phyloP scores from a whole-genome alignment of 2,113 vertebrate species.

The Scalopus aquaticus region DNA sequence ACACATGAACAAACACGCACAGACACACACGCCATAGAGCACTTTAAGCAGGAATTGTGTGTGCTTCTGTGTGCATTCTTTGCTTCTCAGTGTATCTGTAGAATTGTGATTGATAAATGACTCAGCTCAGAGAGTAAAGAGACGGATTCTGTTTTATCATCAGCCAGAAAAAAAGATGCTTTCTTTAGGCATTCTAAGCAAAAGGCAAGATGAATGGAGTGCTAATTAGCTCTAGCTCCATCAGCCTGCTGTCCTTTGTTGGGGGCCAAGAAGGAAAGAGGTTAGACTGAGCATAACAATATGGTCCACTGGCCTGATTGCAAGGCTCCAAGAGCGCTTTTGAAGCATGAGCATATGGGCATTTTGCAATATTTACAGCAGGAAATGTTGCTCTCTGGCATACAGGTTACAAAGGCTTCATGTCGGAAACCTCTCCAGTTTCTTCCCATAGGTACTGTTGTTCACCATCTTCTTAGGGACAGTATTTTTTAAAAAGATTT shows the following conservation, averaged over 20 bases:
- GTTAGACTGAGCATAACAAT: constrained; percentile 64
- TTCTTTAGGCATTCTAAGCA: constrained; percentile 63
- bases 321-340: constrained; percentile 57
- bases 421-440: constrained; percentile 12
- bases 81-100: constrained; percentile 22
- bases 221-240: constrained; percentile 64
- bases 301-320: constrained; percentile 72
- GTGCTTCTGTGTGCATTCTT: not conserved
- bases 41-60: not conserved
- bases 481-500: constrained; percentile 13
- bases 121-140: constrained; percentile 48
- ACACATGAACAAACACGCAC: not conserved
- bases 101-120: constrained; percentile 53
- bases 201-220: constrained; percentile 58
- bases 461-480: not conserved
- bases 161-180: constrained; percentile 31
- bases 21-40: not conserved
- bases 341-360: constrained; percentile 69
- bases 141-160: constrained; percentile 53
- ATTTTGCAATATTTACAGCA: constrained; percentile 69
- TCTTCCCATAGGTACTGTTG: not conserved
- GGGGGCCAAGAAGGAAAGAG: constrained; percentile 60
- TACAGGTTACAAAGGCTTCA: constrained; percentile 1
- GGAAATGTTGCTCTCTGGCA: constrained; percentile 42
- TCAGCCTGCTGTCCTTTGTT: constrained; percentile 66